These are phyloP conservation scores for Formica exsecta DNA, from an alignment of 1,140 invertebrate species.

Conservation along the genomic window DNA sequence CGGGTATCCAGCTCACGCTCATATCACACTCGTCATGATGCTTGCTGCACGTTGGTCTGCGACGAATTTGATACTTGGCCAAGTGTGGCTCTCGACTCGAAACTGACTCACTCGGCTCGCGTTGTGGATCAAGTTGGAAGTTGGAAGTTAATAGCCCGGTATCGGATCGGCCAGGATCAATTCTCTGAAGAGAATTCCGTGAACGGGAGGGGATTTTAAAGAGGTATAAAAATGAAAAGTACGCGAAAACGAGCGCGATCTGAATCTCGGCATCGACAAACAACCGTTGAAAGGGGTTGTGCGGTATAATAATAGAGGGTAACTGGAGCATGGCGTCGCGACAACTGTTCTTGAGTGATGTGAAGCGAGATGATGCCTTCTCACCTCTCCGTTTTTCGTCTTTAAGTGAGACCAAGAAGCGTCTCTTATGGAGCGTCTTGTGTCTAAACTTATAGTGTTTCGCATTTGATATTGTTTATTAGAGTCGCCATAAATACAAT, in stretches of 20 bases:
- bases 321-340: conserved; percentile 66
- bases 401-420: conserved; percentile 3
- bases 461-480: conserved; percentile 21
- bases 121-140: conserved; percentile 17
- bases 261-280: conserved; percentile 20
- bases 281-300: conserved; percentile 37
- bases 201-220: not conserved
- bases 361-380: not conserved
- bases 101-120: conserved; percentile 63
- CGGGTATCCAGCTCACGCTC: conserved; percentile 22
- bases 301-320: conserved; percentile 61
- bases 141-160: not conserved
- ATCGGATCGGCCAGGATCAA: not conserved
- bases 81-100: conserved; percentile 54
- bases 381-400: conserved; percentile 14
- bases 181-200: not conserved
- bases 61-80: conserved; percentile 80
- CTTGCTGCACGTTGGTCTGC: conserved; percentile 49
- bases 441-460: conserved; percentile 41
- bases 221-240: not conserved
- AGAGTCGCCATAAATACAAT: not conserved
- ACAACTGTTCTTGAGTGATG: not conserved
- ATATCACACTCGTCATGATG: conserved; percentile 56
- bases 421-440: conserved; percentile 16
- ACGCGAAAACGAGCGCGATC: not conserved